Evolutionary conservation across 2,888 invertebrate species (phyloP), one percentile per base, ranked within the genome.

Genomic region (Dastarcus helophoroides): DNA sequence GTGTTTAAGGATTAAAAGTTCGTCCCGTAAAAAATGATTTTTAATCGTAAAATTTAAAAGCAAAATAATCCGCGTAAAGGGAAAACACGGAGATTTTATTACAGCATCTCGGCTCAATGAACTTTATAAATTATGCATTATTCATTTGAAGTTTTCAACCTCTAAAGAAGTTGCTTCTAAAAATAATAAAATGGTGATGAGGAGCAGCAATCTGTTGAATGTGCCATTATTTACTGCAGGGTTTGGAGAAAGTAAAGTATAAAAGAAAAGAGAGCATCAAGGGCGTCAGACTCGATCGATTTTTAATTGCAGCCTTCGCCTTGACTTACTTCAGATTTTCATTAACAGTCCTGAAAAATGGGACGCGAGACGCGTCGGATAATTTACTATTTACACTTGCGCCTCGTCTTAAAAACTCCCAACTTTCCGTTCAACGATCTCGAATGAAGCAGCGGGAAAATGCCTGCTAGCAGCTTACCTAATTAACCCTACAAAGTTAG

Each of bases 261-360:
- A 44, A 44, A 46, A 46, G 46, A 46, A 46, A 44, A 47, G 45
- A 43, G 41, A 45, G 41, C 39, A 47, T 44, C 36, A 26, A 35
- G 29, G 37, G 36, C 38, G 37, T 34, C 33, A 41, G 38, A 39
- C 42, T 41, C 53, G 60, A 62, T 62, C 62, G 62, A 62, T 62
- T 62, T 62, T 62, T 62, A 62, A 62, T 62, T 62, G 62, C 62
- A 62, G 54, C 61, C 62, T 62, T 62, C 58, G 62, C 62, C 62
- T 62, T 62, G 62, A 61, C 62, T 61, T 54, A 61, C 56, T 62
- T 58, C 50, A 52, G 57, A 58, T 58, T 60, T 61, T 61, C 61
- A 61, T 61, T 61, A 61, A 58, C 58, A 44, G 44, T 41, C 40
- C 42, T 44, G 47, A 48, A 48, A 50, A 49, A 51, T 49, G 41